Percentiles rank a stretch among this genome's conserved stretches.
These are phyloP conservation scores for Drosophila leontia DNA, from an alignment of 1,140 invertebrate species.

Conservation along the genomic window DNA sequence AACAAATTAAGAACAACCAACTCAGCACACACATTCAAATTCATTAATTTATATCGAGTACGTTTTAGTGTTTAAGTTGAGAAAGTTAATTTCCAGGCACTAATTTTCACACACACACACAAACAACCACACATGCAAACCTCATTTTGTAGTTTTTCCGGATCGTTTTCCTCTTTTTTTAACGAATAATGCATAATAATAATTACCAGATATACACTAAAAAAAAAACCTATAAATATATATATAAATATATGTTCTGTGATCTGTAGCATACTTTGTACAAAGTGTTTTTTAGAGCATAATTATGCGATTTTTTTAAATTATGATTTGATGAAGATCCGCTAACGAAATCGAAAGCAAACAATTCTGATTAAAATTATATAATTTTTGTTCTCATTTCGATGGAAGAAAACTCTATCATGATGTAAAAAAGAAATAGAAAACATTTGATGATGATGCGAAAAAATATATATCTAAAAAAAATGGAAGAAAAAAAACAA, in stretches of 20 bases:
- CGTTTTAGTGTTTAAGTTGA: slow-evolving; percentile 55
- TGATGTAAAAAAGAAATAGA: slow-evolving; percentile 39
- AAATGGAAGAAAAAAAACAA: slow-evolving; percentile 18
- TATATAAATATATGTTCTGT: slow-evolving; percentile 81
- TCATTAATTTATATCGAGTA: slow-evolving; percentile 68
- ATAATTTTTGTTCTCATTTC: slow-evolving; percentile 45
- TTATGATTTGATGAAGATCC: slow-evolving; percentile 60
- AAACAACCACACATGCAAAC: slow-evolving; percentile 51
- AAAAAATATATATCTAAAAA: slow-evolving; percentile 48
- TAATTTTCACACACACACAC: slow-evolving; percentile 64
- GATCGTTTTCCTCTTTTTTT: slow-evolving; percentile 61
- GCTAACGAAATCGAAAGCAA: slow-evolving; percentile 38
- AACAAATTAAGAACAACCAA: slow-evolving; percentile 16
- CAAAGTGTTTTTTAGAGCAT: slow-evolving; percentile 82
- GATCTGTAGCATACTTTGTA: slow-evolving; percentile 84
- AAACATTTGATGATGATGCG: slow-evolving; percentile 46
- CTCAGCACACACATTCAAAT: slow-evolving; percentile 59
- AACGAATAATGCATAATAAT: slow-evolving; percentile 59
- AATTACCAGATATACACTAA: slow-evolving; percentile 63
- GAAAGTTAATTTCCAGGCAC: slow-evolving; percentile 51
- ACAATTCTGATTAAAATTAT: slow-evolving; percentile 32
- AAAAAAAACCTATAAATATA: slow-evolving; percentile 62
- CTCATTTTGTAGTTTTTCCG: slow-evolving; percentile 71
- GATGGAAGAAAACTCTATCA: slow-evolving; percentile 47
- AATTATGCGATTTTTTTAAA: slow-evolving; percentile 73